A percentile compares a stretch with the other conserved stretches of the same genome.
Evolutionary conservation across 2,888 invertebrate species (phyloP).

Genomic region (Caenorhabditis sp.): DNA sequence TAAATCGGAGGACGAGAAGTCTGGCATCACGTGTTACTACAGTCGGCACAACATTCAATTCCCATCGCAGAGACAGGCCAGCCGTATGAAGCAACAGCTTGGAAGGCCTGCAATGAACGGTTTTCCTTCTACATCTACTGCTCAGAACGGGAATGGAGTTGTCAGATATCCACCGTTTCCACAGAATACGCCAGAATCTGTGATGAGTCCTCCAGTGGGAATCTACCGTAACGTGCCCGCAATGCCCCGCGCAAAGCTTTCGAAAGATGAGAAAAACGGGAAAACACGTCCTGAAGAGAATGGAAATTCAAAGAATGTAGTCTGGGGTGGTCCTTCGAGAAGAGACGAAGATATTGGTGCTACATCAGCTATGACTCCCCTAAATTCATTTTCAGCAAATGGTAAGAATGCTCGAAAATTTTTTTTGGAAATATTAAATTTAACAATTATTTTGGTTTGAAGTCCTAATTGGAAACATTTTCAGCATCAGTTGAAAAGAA

Average conservation of each 20-base stretch:
- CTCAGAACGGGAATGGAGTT: constrained; percentile 13
- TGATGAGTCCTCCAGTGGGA: constrained; percentile 56
- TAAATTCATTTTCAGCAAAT: constrained; percentile 36
- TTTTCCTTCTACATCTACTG: constrained; percentile 16
- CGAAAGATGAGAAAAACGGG: constrained; percentile 25
- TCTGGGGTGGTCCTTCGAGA: constrained; percentile 52
- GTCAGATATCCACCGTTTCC: constrained; percentile 56
- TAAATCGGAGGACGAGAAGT: constrained; percentile 69
- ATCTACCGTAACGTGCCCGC: constrained; percentile 61
- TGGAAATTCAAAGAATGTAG: constrained; percentile 43
- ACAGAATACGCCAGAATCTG: constrained; percentile 29
- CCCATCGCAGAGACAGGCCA: constrained; percentile 26
- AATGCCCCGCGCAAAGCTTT: constrained; percentile 60
- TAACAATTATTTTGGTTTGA: too few species aligned
- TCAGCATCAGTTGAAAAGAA: constrained; percentile 62
- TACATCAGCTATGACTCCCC: constrained; percentile 41
- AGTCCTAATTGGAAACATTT: background rate
- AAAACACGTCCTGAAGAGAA: constrained; percentile 21
- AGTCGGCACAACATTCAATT: constrained; percentile 58
- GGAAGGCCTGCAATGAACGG: constrained; percentile 40
- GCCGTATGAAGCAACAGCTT: constrained; percentile 22
- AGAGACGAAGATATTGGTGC: constrained; percentile 22
- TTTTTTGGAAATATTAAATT: constrained; percentile 2
- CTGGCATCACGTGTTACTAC: constrained; percentile 69
- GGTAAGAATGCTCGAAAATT: constrained; percentile 27